Percentiles rank a stretch among this genome's conserved stretches.
phyloP scores from a whole-genome alignment of 1,140 invertebrate genomes.

The Cyrtorhinus lividipennis region DNA sequence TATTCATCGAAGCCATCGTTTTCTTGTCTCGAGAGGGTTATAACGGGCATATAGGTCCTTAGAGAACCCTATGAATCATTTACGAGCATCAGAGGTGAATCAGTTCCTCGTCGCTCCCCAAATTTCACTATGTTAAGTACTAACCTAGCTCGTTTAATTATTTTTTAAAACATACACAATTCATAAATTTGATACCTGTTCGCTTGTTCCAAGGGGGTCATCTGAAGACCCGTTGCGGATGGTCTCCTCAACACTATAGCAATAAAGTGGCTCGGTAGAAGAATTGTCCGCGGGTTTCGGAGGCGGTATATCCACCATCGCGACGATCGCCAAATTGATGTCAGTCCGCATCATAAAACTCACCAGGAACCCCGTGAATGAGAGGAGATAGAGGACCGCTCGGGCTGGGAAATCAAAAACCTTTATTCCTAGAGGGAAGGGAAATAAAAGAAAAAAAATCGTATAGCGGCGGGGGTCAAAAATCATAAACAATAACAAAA shows the following conservation, averaged over 20 bases:
- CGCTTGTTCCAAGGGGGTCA: background rate
- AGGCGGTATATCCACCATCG: conserved; percentile 39
- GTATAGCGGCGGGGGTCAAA: too few relatives aligned
- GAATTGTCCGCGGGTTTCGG: conserved; percentile 21
- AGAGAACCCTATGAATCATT: too few relatives aligned
- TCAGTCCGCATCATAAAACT: conserved; percentile 64
- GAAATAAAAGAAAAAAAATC: background rate
- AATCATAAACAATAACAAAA: too few relatives aligned
- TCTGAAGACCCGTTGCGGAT: background rate
- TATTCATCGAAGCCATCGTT: too few relatives aligned
- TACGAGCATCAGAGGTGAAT: too few relatives aligned
- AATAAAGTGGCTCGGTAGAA: conserved; percentile 22
- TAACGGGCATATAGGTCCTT: too few relatives aligned
- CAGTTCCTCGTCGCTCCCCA: too few relatives aligned
- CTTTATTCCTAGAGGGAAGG: background rate
- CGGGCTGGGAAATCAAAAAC: conserved; percentile 6
- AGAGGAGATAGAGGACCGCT: conserved; percentile 48
- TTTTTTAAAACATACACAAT: too few relatives aligned
- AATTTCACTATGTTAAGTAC: too few relatives aligned
- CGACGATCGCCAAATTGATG: conserved; percentile 54
- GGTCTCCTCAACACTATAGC: conserved; percentile 19
- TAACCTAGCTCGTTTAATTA: too few relatives aligned
- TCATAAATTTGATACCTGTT: too few relatives aligned
- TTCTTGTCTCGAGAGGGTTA: too few relatives aligned
- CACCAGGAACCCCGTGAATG: conserved; percentile 54